These are phyloP conservation scores for Wasmannia auropunctata DNA, from an alignment of 1,140 invertebrate species.

Conservation along the genomic window DNA sequence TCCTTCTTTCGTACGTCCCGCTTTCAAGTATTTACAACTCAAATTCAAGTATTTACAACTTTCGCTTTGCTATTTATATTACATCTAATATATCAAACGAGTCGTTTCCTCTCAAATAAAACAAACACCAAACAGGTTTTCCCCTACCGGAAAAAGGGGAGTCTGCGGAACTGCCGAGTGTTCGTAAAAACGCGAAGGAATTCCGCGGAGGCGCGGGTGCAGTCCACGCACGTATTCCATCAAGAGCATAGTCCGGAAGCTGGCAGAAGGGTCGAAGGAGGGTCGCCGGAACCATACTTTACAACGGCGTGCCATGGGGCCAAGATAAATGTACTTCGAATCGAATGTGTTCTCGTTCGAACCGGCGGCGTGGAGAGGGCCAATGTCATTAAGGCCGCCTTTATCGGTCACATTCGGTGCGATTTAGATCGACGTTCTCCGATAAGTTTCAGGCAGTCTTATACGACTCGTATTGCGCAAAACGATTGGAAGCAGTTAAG, in stretches of 20 bases:
- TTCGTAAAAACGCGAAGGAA: conserved; percentile 61
- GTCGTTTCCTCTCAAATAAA: neutral
- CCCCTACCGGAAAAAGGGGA: neutral
- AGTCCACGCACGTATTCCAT: conserved; percentile 77
- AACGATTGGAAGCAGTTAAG: conserved; percentile 56
- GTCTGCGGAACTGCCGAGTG: conserved; percentile 35
- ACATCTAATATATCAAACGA: neutral
- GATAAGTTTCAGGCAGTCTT: conserved; percentile 58
- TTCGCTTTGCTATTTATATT: neutral
- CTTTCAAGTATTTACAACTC: no score
- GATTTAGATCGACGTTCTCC: conserved; percentile 68
- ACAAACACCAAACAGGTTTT: neutral
- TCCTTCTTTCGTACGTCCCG: no score
- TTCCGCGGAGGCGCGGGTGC: neutral
- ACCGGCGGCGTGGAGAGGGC: conserved; percentile 40
- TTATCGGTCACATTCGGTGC: conserved; percentile 66
- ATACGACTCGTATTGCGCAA: neutral
- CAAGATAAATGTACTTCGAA: conserved; percentile 73
- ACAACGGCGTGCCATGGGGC: conserved; percentile 47
- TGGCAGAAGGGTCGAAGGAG: conserved; percentile 28
- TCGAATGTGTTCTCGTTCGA: conserved; percentile 68
- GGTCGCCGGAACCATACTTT: conserved; percentile 60
- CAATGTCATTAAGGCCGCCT: conserved; percentile 62
- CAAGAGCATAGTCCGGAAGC: conserved; percentile 67
- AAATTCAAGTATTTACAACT: neutral